Evolutionary conservation across 2,113 vertebrate genomes (phyloP), one percentile per base, ranked within the genome.

Genomic region (Bufo bufo): DNA sequence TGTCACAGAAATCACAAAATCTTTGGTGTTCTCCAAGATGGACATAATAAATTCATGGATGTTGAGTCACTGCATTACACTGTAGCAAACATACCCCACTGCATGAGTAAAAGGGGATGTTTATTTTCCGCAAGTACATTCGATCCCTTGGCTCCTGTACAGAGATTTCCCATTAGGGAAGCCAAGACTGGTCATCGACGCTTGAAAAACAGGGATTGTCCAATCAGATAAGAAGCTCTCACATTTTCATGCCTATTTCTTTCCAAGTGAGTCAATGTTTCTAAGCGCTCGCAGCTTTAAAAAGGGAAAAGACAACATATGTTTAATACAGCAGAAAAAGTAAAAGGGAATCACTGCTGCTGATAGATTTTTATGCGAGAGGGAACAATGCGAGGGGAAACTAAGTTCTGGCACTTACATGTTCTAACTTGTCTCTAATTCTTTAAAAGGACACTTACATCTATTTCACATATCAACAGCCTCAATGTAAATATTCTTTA

Each of bases 111-210:
- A 52, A 66, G 20, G 58, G 87, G 87, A 88, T 83, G 87, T 88
- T 88, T 89, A 84, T 78, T 89, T 89, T 83, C 87, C 87, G 78
- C 81, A 65, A 66, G 81, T 56, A 89, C 81, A 78, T 89, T 89
- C 17, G 50, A 89, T 54, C 87, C 72, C 50, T 84, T 89, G 87
- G 87, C 71, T 84, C 47, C 10, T 11, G 49, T 74, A 78, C 82
- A 89, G 61, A 84, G 87, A 89, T 88, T 88, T 88, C 80, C 87
- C 71, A 88, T 88, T 84, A 84, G 80, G n/a, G 23, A 88, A 89
- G 87, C 87, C 81, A 84, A 89, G 81, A 78, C 6, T 77, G 86
- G 86, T 61, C 69, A 87, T 87, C 78, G 59, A 45, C 43, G 75
- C 66, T 74, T 81, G 52, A 66, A 87, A 87, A 87, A 87, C 86